phyloP scores from a whole-genome alignment of 2,113 vertebrate species.

The Probosciger aterrimus region DNA sequence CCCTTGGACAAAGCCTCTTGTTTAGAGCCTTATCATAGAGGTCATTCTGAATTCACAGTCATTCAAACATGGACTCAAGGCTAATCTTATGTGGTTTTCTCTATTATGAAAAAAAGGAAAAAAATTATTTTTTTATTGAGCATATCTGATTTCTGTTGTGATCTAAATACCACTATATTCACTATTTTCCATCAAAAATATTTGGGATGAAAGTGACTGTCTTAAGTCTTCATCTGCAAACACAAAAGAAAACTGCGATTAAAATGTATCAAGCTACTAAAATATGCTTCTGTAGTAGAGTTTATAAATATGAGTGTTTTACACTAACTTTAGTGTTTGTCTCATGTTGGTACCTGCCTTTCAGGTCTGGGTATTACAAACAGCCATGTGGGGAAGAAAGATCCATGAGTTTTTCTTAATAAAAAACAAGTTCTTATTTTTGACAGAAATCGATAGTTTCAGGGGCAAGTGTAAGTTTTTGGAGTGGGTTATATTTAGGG shows the following conservation, averaged over 20 bases:
- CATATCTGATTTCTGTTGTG: background rate
- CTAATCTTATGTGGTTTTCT: background rate
- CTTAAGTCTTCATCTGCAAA: background rate
- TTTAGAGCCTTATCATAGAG: background rate
- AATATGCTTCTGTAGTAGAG: background rate
- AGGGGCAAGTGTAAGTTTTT: background rate
- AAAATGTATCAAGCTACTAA: background rate
- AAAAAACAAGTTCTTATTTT: background rate
- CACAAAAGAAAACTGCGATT: background rate
- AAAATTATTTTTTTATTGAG: accelerated
- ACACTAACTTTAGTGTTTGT: background rate
- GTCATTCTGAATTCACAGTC: background rate
- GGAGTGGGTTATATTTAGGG: background rate
- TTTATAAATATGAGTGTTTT: background rate
- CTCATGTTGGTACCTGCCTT: background rate
- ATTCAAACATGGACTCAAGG: background rate
- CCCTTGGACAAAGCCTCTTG: background rate
- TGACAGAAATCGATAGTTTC: background rate
- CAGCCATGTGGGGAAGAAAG: background rate
- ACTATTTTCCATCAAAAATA: background rate
- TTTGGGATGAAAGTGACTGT: background rate
- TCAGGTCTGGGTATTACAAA: background rate
- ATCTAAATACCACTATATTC: background rate
- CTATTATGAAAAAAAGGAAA: background rate
- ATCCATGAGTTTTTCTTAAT: background rate